Percentiles rank a stretch among this genome's conserved stretches.
These are phyloP conservation scores for Mylabris sibirica DNA, from an alignment of 2,888 invertebrate genomes.

Conservation along the genomic window DNA sequence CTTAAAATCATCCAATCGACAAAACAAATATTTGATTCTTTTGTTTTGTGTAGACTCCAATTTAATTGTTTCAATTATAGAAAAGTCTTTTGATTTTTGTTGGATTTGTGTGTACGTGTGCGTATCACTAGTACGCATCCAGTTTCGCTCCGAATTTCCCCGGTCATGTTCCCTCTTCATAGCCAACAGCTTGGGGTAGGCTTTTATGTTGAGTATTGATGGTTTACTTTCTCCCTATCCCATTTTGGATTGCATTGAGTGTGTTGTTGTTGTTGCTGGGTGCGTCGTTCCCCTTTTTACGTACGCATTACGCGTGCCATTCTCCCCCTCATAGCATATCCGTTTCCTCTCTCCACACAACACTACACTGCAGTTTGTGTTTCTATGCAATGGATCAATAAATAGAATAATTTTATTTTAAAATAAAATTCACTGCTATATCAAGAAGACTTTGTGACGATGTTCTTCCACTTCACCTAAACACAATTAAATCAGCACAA, in stretches of 20 bases:
- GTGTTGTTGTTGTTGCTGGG: constrained; percentile 13
- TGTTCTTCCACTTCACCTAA: constrained; percentile 9
- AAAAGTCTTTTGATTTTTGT: too few relatives aligned
- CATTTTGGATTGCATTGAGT: constrained; percentile 30
- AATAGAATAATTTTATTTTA: not conserved
- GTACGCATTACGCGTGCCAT: constrained; percentile 31
- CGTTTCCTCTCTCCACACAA: constrained; percentile 21
- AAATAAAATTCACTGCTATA: not conserved
- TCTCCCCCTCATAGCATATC: constrained; percentile 22
- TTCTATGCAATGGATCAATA: constrained; percentile 5
- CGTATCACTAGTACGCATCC: not conserved
- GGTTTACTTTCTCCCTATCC: constrained; percentile 38
- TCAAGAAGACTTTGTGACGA: not conserved
- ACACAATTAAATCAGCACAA: constrained; percentile 12
- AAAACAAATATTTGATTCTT: not conserved
- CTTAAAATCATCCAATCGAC: not conserved
- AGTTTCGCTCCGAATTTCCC: not conserved
- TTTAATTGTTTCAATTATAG: too few relatives aligned
- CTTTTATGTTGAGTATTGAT: constrained; percentile 17
- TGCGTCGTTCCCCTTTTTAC: constrained; percentile 25
- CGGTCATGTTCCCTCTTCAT: not conserved
- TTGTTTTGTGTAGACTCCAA: not conserved
- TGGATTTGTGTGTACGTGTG: too few relatives aligned
- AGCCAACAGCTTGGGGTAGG: constrained; percentile 18
- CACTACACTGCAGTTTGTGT: constrained; percentile 17